Evolutionary conservation across 1,140 invertebrate genomes (phyloP).

Genomic region (Trachymyrmex cornetzi): DNA sequence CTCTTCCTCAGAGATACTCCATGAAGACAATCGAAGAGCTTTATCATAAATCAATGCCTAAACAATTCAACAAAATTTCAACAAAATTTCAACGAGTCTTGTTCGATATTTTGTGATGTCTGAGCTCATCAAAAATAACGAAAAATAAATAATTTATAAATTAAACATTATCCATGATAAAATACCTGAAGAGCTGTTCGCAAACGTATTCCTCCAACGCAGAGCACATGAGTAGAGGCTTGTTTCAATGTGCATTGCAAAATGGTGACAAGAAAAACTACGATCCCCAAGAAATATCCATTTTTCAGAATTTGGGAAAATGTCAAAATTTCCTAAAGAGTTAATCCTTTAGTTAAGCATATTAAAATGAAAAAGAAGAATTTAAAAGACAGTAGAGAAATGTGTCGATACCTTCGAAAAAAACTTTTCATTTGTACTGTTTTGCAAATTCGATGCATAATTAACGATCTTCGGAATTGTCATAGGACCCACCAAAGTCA

Average conservation of each 20-base stretch:
- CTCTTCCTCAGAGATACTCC: slow-evolving; percentile 79
- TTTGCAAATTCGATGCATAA: slow-evolving; percentile 86
- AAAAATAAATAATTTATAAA: slow-evolving; percentile 10
- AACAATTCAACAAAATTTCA: slow-evolving; percentile 38
- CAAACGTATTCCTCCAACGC: slow-evolving; percentile 93
- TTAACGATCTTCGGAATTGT: slow-evolving; percentile 92
- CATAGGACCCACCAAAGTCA: slow-evolving; percentile 92
- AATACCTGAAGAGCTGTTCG: slow-evolving; percentile 92
- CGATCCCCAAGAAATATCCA: slow-evolving; percentile 92
- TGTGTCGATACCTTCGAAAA: slow-evolving; percentile 28
- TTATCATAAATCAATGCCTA: slow-evolving; percentile 90
- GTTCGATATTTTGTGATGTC: background rate
- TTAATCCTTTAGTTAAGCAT: background rate
- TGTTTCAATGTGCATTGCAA: slow-evolving; percentile 94
- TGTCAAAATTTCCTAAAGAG: slow-evolving; percentile 72
- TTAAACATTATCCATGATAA: background rate
- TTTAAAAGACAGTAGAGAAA: background rate
- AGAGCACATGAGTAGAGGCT: slow-evolving; percentile 93
- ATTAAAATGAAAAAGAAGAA: background rate
- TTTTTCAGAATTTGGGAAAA: slow-evolving; percentile 90
- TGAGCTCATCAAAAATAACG: background rate
- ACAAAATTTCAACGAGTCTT: background rate
- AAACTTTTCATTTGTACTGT: slow-evolving; percentile 52
- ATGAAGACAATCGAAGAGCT: slow-evolving; percentile 81
- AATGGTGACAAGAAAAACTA: slow-evolving; percentile 91